Evolutionary conservation across 2,888 invertebrate species (phyloP).

Genomic region (Caenorhabditis doughertyi): DNA sequence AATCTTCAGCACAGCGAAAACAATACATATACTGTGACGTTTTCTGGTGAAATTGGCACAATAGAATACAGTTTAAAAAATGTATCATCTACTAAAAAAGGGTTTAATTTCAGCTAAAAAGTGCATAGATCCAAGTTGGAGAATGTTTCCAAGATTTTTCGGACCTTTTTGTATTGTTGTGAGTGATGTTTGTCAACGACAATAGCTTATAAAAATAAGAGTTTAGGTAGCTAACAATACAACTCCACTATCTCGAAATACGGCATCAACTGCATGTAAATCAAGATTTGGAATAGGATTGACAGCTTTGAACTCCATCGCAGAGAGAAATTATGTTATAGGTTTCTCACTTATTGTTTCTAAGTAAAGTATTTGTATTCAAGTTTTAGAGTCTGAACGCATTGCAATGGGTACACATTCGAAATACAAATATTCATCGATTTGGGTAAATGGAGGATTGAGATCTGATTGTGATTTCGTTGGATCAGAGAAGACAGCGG

Average conservation of each 20-base stretch:
- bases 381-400: too few species aligned
- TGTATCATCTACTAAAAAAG: not conserved
- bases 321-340: constrained; percentile 4
- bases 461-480: constrained; percentile 3
- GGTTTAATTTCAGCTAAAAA: not conserved
- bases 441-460: constrained; percentile 20
- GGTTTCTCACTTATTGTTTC: not conserved
- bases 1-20: constrained; percentile 5
- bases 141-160: not conserved
- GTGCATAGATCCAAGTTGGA: not conserved
- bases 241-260: not conserved
- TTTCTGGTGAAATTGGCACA: not conserved
- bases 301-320: constrained; percentile 2
- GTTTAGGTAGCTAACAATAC: not conserved
- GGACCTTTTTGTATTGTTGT: not conserved
- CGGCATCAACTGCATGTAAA: constrained; percentile 2
- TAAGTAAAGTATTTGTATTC: not conserved
- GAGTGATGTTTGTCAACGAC: not conserved
- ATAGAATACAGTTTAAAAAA: not conserved
- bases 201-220: not conserved
- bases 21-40: constrained; percentile 4
- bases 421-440: not conserved
- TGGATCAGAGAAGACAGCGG: not conserved
- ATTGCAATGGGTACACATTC: not conserved
- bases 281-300: constrained; percentile 1